Conservation (phyloP, 2,113 vertebrate genomes). For the Vidua macroura region DNA sequence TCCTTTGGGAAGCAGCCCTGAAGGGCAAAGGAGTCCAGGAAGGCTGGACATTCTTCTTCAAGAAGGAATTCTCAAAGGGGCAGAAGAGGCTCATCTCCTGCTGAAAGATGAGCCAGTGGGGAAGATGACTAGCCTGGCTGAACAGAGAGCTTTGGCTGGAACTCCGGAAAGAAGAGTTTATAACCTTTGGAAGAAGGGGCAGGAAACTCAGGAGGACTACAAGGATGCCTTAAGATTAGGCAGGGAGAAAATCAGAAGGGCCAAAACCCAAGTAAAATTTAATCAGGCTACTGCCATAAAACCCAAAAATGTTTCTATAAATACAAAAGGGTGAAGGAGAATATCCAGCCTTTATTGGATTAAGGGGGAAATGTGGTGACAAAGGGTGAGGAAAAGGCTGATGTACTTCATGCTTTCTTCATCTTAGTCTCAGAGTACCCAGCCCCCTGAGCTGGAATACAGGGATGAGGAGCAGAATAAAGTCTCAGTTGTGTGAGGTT, state of each 20-base stretch:
- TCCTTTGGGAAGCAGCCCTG: not conserved
- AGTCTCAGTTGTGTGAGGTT: not conserved
- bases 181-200: not conserved
- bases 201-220: not conserved
- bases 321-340: not conserved
- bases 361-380: not conserved
- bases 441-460: not conserved
- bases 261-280: not conserved
- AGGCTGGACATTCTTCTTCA: not conserved
- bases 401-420: not conserved
- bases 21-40: not conserved
- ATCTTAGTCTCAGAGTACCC: not conserved
- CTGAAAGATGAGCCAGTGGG: not conserved
- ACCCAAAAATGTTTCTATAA: not conserved
- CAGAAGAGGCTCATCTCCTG: not conserved
- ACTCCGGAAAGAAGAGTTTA: not conserved
- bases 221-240: not conserved
- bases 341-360: not conserved
- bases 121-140: not conserved
- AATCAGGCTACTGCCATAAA: not conserved
- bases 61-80: not conserved
- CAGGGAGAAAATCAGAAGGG: not conserved
- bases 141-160: not conserved
- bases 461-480: not conserved
- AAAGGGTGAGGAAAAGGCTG: not conserved